Percentiles rank a stretch among this genome's conserved stretches.
Conservation (phyloP, 2,113 vertebrate genomes). For the Mesembrinibis cayennensis region DNA sequence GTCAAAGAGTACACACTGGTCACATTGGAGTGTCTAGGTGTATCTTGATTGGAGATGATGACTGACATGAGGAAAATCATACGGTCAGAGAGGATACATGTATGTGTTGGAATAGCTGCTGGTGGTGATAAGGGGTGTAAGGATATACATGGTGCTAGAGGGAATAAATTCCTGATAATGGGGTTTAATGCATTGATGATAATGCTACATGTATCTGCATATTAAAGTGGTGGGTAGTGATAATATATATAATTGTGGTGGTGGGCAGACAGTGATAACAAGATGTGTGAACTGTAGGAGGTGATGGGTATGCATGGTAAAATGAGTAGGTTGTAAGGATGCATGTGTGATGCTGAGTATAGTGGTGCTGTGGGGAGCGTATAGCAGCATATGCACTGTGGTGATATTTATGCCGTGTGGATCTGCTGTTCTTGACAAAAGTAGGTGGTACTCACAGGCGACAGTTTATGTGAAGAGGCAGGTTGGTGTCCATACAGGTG, state of each 20-base stretch:
- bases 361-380: not conserved
- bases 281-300: slow-evolving; percentile 34
- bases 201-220: not conserved
- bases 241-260: not conserved
- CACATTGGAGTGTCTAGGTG: not conserved
- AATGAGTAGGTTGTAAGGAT: not conserved
- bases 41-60: not conserved
- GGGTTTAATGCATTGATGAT: not conserved
- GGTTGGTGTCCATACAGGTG: not conserved
- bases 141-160: not conserved
- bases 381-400: not conserved
- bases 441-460: not conserved
- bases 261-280: slow-evolving; percentile 5
- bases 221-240: slow-evolving; percentile 42
- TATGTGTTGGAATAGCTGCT: not conserved
- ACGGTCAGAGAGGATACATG: not conserved
- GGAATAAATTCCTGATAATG: not conserved
- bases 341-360: not conserved
- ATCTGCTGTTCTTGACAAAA: not conserved
- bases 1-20: not conserved
- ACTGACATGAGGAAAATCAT: not conserved
- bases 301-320: slow-evolving; percentile 8
- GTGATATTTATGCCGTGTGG: not conserved
- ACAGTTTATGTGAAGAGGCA: not conserved
- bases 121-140: not conserved